Base-by-base conservation (phyloP, 2,797 vertebrate genomes). In the Novumbra hubbsi region DNA sequence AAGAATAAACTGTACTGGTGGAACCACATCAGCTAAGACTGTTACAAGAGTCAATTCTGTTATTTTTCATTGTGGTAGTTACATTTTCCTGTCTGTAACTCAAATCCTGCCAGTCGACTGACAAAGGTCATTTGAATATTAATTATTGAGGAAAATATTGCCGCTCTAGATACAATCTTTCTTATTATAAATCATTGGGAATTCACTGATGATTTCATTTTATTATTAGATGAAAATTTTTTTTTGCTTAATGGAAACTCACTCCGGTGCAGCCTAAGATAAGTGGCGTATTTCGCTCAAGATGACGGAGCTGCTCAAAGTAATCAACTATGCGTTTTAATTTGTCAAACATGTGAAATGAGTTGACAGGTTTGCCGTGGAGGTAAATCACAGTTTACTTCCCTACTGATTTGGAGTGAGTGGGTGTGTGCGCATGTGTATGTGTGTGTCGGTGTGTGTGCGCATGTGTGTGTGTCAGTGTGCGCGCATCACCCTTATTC, bases 381-480 rank as follows among this genome's bases (percentile, higher is more conserved):
- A 74, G 70, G 79, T 84, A 76, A 84, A 83, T 87, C 74, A 64
- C 4, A 3, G 28, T 16, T 71, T 30, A 34, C 38, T 4, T 73
- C 32, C 66, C 57, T 50, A 30, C n/a, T 72, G 62, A 76, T 75
- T 77, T 81, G 76, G 80, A 80, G 74, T 16, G 69, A 2, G 30
- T 19, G 27, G 16, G 15, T 49, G 15, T 71, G 55, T 72, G 49
- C 63, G 55, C 63, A 49, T 72, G 70, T 48, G 55, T 72, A 55
- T 62, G 52, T 45, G 30, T 71, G 16, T n/a, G 28, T 55, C 16
- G 4, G 52, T 1, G 3, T 72, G 49, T 72, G 55, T 72, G 69
- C 63, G 70, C 38, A 49, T 72, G 70, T 62, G 52, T 45, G 30
- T 71, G 16, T n/a, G 28, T 55, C 16, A 5, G 52, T 1, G 3